Conservation (phyloP, 1,140 invertebrate genomes). For the Tetramorium simillimum region DNA sequence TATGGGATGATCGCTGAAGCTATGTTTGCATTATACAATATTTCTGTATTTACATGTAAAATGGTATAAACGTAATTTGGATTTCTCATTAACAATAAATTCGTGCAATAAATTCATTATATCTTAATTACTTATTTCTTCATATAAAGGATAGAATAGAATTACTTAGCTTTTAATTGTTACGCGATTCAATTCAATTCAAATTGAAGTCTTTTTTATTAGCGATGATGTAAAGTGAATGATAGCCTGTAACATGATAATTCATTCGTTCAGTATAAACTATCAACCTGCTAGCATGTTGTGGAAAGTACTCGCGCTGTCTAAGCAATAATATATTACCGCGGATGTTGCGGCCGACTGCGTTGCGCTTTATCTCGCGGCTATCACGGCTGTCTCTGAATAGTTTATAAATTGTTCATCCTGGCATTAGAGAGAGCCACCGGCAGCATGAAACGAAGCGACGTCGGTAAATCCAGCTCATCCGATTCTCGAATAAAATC, state of each 20-base stretch:
- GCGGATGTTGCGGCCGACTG: conserved; percentile 43
- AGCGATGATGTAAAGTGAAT: neutral
- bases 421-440: conserved; percentile 38
- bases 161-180: neutral
- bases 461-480: conserved; percentile 43
- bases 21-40: neutral
- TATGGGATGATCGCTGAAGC: neutral
- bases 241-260: neutral
- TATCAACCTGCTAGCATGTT: conserved; percentile 34
- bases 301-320: conserved; percentile 25
- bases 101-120: neutral
- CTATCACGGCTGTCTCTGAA: conserved; percentile 58
- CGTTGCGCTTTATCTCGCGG: conserved; percentile 52
- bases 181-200: neutral
- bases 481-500: conserved; percentile 40
- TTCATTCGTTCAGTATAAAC: conserved; percentile 26
- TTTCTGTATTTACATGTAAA: neutral
- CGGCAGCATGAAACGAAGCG: conserved; percentile 15
- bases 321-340: conserved; percentile 58
- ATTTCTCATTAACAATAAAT: neutral
- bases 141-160: neutral
- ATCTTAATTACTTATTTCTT: neutral
- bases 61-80: neutral
- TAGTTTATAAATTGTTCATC: conserved; percentile 60
- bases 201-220: neutral